A percentile compares a stretch with the other conserved stretches of the same genome.
Conservation (phyloP, 2,888 invertebrate species). For the Noctuana brunneofusca region DNA sequence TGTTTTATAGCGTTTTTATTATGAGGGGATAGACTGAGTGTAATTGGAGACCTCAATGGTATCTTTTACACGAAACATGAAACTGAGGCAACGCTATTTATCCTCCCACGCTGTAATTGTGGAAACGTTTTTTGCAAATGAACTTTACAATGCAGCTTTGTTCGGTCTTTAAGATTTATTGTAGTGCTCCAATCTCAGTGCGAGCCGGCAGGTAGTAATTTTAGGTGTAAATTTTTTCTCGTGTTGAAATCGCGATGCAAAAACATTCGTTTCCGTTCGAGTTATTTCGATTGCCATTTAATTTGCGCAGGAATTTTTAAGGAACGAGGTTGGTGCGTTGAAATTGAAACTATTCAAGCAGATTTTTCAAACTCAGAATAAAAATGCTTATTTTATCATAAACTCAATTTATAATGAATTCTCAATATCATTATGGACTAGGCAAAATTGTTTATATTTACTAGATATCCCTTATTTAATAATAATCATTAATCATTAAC, state of each 20-base stretch:
- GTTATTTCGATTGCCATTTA: slow-evolving; percentile 21
- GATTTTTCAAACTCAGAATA: no score
- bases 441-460: no score
- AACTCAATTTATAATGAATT: no score
- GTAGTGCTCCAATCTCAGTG: slow-evolving; percentile 31
- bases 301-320: slow-evolving; percentile 13
- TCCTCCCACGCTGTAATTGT: slow-evolving; percentile 32
- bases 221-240: slow-evolving; percentile 32
- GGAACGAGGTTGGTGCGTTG: not conserved
- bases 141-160: slow-evolving; percentile 35
- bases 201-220: slow-evolving; percentile 31
- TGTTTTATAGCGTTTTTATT: slow-evolving; percentile 21
- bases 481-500: no score
- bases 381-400: no score
- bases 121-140: slow-evolving; percentile 35
- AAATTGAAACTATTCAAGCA: not conserved
- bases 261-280: slow-evolving; percentile 20
- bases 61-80: slow-evolving; percentile 30
- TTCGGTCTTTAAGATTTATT: slow-evolving; percentile 33
- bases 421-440: no score
- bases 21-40: slow-evolving; percentile 20
- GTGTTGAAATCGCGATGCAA: slow-evolving; percentile 21
- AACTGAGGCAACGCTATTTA: slow-evolving; percentile 25
- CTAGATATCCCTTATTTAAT: no score
- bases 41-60: slow-evolving; percentile 34